These are phyloP conservation scores for Pseudoips prasinana DNA, from an alignment of 2,888 invertebrate species.

Conservation along the genomic window DNA sequence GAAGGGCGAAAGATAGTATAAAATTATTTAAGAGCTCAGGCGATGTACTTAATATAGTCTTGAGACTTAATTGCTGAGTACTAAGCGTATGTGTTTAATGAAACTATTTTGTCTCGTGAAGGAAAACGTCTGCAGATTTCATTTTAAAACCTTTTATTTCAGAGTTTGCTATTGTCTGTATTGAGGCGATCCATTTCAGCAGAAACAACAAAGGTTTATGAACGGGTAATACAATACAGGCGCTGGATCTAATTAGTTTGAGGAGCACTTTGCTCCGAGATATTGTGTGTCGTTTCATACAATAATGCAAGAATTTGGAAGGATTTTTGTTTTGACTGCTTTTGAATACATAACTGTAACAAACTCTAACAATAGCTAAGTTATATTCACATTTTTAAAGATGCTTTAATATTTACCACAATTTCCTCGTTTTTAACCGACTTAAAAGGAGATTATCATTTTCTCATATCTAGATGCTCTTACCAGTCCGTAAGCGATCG, in stretches of 20 bases:
- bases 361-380: too few species aligned
- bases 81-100: constrained; percentile 27
- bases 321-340: constrained; percentile 1
- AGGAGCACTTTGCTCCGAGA: constrained; percentile 15
- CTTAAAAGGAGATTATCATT: too few species aligned
- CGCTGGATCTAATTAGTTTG: constrained; percentile 24
- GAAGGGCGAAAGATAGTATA: constrained; percentile 12
- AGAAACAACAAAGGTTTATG: constrained; percentile 28
- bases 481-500: too few species aligned
- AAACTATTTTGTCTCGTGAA: constrained; percentile 32
- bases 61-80: constrained; percentile 23
- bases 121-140: constrained; percentile 29
- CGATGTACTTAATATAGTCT: constrained; percentile 28
- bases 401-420: too few species aligned
- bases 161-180: constrained; percentile 34
- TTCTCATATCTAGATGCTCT: too few species aligned
- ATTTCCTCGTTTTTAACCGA: too few species aligned
- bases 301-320: constrained; percentile 3
- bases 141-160: constrained; percentile 35
- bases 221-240: constrained; percentile 33
- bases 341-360: too few species aligned
- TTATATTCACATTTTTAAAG: too few species aligned
- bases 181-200: constrained; percentile 21
- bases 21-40: constrained; percentile 20
- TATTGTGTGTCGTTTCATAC: constrained; percentile 8